Evolutionary conservation across 1,140 invertebrate species (phyloP), one percentile per base, ranked within the genome.

Genomic region (Sesamia nonagrioides): DNA sequence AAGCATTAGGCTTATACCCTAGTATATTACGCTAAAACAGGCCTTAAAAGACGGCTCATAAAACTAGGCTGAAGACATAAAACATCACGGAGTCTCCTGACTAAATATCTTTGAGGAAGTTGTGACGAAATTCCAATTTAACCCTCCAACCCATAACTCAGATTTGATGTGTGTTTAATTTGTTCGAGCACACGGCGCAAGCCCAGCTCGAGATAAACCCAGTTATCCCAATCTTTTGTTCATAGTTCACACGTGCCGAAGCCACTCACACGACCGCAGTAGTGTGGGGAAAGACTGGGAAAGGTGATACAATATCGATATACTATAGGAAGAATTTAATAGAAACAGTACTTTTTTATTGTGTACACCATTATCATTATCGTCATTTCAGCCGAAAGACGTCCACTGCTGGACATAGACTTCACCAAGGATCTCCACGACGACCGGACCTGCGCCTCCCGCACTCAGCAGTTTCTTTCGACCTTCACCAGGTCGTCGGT

Each of bases 171-270:
- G 50, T 54, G 52, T 77, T 78, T 74, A 81, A 81, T 81, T 78
- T 77, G 79, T 50, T 17, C 58, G 56, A 48, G 66, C 50, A 56
- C 54, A 69, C 73, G 56, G 33, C 45, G 45, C 50, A 69, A 73
- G 21, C 37, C 18, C 27, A 15, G 54, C 4, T 52, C 21, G 27
- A 71, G 73, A 76, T 76, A 76, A 80, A 76, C 76, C 48, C 71
- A 33, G 78, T 76, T 80, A 76, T 80, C 60, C 54, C 73, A 74
- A 76, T 80, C 78, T 80, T 80, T 80, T 80, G 78, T 80, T 71
- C 78, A 48, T 54, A 48, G 78, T 80, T 80, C 33, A 80, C 72
- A 80, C 78, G 73, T 80, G 78, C 66, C 78, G 42, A 76, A 71
- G 56, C 73, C 73, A 80, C 52, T 80, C 56, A 75, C 73, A 75